These are phyloP conservation scores for Lynx canadensis DNA, from an alignment of 2,113 vertebrate species.

Conservation along the genomic window DNA sequence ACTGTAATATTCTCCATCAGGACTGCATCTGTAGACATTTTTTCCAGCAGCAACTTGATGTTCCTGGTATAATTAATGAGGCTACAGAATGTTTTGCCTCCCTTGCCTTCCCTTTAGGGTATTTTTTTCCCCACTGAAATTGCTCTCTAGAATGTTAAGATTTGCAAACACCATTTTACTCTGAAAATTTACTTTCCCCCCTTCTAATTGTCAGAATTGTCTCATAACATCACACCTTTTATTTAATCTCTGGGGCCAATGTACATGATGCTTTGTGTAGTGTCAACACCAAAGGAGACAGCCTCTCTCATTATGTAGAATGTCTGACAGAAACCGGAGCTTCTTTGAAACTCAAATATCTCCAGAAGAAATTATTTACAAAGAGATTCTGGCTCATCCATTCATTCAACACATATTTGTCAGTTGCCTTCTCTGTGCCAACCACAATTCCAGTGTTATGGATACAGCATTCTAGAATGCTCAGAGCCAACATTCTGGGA, in stretches of 20 bases:
- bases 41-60: conserved; percentile 11
- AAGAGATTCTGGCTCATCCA: not conserved
- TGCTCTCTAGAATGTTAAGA: conserved; percentile 19
- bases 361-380: not conserved
- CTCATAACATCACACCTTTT: not conserved
- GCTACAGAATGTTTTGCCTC: not conserved
- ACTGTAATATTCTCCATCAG: conserved; percentile 7
- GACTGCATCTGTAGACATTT: not conserved
- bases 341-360: not conserved
- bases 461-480: not conserved
- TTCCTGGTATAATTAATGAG: conserved; percentile 35
- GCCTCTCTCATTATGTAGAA: not conserved
- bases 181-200: not conserved
- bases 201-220: not conserved
- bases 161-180: conserved; percentile 41
- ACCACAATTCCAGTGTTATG: not conserved
- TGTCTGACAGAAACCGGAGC: not conserved
- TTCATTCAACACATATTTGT: not conserved
- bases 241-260: not conserved
- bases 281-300: not conserved
- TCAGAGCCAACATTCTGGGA: not conserved
- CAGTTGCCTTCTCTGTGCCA: not conserved
- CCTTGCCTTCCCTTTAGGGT: not conserved
- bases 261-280: not conserved
- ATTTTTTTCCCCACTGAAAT: not conserved